phyloP scores from a whole-genome alignment of 1,140 invertebrate species.

The Drosophila funebris region DNA sequence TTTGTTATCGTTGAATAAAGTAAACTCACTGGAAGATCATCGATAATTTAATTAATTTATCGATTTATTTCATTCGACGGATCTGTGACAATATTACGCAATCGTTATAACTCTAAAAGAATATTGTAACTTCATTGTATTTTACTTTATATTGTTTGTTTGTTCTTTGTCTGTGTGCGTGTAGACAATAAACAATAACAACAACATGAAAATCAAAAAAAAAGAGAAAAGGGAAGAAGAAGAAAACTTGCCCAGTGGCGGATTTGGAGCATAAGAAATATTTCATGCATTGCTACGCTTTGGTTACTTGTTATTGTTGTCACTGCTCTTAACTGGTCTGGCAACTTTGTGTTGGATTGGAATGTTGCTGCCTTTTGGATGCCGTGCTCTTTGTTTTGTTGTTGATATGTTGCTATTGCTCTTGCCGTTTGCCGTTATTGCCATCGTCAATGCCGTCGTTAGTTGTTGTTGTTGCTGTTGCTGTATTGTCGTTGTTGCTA shows the following conservation, averaged over 20 bases:
- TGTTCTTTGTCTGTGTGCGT: conserved; percentile 23
- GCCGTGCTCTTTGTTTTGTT: conserved; percentile 35
- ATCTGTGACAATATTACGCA: not conserved
- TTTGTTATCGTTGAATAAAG: not conserved
- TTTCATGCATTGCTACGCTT: conserved; percentile 59
- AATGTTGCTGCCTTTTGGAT: conserved; percentile 73
- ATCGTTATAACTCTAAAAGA: not conserved
- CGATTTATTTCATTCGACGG: not conserved
- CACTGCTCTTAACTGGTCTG: conserved; percentile 69
- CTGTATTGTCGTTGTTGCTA: not conserved
- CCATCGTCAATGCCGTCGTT: conserved; percentile 18
- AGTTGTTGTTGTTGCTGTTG: conserved; percentile 14
- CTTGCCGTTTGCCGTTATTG: conserved; percentile 26
- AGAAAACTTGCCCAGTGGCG: conserved; percentile 55
- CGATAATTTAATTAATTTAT: not conserved
- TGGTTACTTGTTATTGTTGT: conserved; percentile 41
- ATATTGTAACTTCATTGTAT: conserved; percentile 12
- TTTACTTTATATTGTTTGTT: conserved; percentile 24
- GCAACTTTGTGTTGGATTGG: conserved; percentile 72
- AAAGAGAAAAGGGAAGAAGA: not conserved
- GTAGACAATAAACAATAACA: conserved; percentile 27
- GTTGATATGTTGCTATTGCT: conserved; percentile 23
- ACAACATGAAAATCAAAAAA: not conserved
- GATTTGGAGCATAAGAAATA: conserved; percentile 78
- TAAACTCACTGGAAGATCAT: not conserved